These are phyloP conservation scores for Melanostigma gelatinosum DNA, from an alignment of 2,113 vertebrate genomes.

Conservation along the genomic window DNA sequence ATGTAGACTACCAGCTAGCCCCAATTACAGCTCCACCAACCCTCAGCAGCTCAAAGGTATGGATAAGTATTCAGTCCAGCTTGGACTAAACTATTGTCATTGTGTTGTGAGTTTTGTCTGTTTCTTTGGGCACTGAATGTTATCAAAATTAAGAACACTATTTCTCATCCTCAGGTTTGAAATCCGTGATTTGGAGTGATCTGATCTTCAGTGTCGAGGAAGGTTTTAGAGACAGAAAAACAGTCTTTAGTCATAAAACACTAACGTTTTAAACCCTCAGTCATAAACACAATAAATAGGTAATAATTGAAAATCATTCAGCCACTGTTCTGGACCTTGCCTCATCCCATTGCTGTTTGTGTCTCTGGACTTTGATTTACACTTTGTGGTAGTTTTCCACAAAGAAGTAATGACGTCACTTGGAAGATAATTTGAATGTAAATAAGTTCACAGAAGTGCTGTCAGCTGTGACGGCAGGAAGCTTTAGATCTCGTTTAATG, in stretches of 20 bases:
- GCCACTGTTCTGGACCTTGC: not conserved
- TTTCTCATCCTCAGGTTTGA: not conserved
- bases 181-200: not conserved
- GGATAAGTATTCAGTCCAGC: not conserved
- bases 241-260: conserved; percentile 20
- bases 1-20: conserved; percentile 27
- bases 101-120: not conserved
- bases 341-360: conserved; percentile 6
- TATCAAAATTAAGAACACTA: not conserved
- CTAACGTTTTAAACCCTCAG: conserved; percentile 25
- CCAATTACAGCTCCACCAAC: not conserved
- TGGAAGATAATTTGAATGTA: not conserved
- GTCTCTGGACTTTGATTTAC: conserved; percentile 69
- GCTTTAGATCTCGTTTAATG: not conserved
- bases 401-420: not conserved
- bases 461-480: not conserved
- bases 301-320: not conserved
- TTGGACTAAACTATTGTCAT: not conserved
- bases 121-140: not conserved
- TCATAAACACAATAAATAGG: conserved; percentile 45
- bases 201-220: not conserved
- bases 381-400: conserved; percentile 5
- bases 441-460: not conserved
- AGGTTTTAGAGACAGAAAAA: not conserved
- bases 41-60: not conserved